Evolutionary conservation across 2,888 invertebrate genomes (phyloP).

Genomic region (Agapetus fuscipes): DNA sequence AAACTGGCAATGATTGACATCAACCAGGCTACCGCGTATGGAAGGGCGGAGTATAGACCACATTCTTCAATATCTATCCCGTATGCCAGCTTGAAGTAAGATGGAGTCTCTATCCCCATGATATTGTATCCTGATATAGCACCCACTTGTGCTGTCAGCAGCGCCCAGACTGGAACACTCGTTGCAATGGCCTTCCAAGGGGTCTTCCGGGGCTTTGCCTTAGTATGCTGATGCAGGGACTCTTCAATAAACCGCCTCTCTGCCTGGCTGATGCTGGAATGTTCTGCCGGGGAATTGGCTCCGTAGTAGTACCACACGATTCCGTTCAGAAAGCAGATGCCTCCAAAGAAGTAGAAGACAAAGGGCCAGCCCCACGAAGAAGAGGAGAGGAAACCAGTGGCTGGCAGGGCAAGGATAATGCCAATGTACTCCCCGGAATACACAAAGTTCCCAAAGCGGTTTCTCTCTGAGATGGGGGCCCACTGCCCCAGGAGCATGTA

Average conservation of each 20-base stretch:
- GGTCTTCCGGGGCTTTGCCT: conserved; percentile 26
- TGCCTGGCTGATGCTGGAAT: conserved; percentile 41
- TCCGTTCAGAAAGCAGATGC: conserved; percentile 42
- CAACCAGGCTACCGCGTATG: conserved; percentile 64
- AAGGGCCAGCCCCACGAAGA: conserved; percentile 52
- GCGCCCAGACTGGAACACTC: conserved; percentile 4
- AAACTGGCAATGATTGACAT: conserved; percentile 25
- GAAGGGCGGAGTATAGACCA: conserved; percentile 57
- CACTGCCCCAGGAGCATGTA: conserved; percentile 70
- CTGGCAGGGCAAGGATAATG: conserved; percentile 54
- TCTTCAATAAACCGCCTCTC: conserved; percentile 51
- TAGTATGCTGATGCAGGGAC: conserved; percentile 28
- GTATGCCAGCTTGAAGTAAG: conserved; percentile 11
- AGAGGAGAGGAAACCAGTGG: conserved; percentile 53
- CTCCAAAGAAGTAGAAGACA: conserved; percentile 55
- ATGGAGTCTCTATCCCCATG: conserved; percentile 10
- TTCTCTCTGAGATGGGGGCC: conserved; percentile 26
- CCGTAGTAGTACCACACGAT: conserved; percentile 45
- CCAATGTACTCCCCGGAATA: conserved; percentile 52
- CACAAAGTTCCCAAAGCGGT: conserved; percentile 6
- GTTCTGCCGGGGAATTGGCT: conserved; percentile 48
- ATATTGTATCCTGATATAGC: conserved; percentile 4
- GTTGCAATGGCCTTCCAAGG: conserved; percentile 9
- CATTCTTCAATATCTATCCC: conserved; percentile 35
- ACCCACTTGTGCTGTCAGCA: conserved; percentile 6